Base-by-base conservation (phyloP, 2,113 vertebrate species). In the Turnix velox region DNA sequence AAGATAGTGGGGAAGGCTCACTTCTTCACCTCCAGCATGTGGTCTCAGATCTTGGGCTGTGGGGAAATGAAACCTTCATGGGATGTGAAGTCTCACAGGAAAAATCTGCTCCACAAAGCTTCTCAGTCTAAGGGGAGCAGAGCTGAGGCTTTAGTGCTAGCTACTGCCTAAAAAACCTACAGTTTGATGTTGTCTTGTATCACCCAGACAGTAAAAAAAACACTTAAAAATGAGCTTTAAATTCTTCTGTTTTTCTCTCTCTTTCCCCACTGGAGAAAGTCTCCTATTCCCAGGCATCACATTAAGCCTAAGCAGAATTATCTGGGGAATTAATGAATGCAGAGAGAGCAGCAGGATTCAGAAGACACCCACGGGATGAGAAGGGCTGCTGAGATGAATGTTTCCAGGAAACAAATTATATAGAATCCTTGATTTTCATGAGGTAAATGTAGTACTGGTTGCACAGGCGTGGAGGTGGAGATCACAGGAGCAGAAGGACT, bases 11-110 rank as follows among this genome's bases (percentile, higher is more conserved):
- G 23, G 23, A 93, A 75, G 33, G 45, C 14, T 67, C 28, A 22
- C 5, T 90, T 82, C 52, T 61, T 27, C 13, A 2, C 37, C 75
- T 72, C 45, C n/a, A 88, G 30, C 37, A 51, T 88, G 52, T 57
- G 73, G 80, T 77, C 88, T 96, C 17, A 63, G 75, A 87, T 69
- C 71, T 79, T 37, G 74, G 59, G 18, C 59, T 63, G 18, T 12
- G 30, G 51, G 43, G 87, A 95, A 95, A 94, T 57, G n/a, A 91
- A 95, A 58, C n/a, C 51, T 86, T 88, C n/a, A 65, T 2, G 12
- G 46, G 72, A 90, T 76, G 16, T 37, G n/a, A 8, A n/a, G 14
- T 87, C 69, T 65, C 45, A 0, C 0, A 46, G 84, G 84, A 85
- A 77, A 84, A 69, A n/a, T 27, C 57, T 75, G 31, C 9, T 73